Evolutionary conservation across 2,113 vertebrate species (phyloP).

Genomic region (Gymnogyps californianus): DNA sequence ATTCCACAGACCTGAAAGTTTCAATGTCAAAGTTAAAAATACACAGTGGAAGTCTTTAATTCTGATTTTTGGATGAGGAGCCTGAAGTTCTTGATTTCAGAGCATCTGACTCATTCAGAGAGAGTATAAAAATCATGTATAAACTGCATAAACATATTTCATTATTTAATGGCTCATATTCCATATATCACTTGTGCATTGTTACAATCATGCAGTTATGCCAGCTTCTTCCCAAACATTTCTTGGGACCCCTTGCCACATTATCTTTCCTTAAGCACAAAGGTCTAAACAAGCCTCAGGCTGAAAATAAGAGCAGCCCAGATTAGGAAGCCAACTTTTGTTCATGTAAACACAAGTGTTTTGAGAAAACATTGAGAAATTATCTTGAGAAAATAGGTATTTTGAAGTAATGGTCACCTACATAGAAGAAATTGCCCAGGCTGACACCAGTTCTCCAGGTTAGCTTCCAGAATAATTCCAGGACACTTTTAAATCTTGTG

Average conservation of each 20-base stretch:
- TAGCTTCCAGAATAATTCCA: background rate
- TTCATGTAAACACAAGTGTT: background rate
- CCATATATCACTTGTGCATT: background rate
- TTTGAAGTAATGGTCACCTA: background rate
- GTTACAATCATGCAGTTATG: background rate
- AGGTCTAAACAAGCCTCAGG: background rate
- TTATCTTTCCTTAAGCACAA: background rate
- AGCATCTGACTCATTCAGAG: background rate
- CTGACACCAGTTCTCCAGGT: background rate
- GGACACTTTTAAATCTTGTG: background rate
- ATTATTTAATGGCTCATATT: background rate
- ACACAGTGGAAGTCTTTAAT: background rate
- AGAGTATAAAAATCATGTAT: background rate
- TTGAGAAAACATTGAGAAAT: background rate
- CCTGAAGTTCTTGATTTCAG: background rate
- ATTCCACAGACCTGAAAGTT: background rate
- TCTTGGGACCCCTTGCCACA: background rate
- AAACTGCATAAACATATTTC: background rate
- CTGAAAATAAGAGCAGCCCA: background rate
- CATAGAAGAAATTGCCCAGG: background rate
- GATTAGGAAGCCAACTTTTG: background rate
- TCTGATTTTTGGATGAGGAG: background rate
- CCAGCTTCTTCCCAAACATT: background rate
- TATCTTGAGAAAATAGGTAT: background rate
- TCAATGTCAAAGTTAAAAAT: background rate